A percentile compares a stretch with the other conserved stretches of the same genome.
phyloP scores from a whole-genome alignment of 2,888 invertebrate genomes.

The Baccha elongata region DNA sequence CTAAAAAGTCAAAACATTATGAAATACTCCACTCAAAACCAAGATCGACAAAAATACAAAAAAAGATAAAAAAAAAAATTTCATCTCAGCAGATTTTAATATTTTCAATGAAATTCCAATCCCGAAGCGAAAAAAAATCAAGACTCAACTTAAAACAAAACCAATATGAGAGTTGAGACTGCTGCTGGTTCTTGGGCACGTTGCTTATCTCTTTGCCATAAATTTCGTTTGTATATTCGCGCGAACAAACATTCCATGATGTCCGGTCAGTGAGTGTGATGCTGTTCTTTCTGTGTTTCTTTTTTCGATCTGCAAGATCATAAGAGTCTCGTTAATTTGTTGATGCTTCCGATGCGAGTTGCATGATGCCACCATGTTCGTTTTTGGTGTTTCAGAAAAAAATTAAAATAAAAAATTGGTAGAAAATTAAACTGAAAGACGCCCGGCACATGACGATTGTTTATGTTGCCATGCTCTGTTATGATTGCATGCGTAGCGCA shows the following conservation, averaged over 20 bases:
- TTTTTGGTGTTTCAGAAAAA: constrained; percentile 46
- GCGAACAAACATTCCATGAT: constrained; percentile 51
- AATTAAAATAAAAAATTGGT: not conserved
- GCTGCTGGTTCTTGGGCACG: constrained; percentile 18
- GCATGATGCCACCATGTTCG: constrained; percentile 73
- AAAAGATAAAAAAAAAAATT: constrained; percentile 2
- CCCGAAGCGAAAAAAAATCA: constrained; percentile 8
- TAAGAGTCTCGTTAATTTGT: constrained; percentile 59
- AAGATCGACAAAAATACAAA: not conserved
- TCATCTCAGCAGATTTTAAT: constrained; percentile 57
- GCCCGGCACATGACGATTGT: constrained; percentile 66
- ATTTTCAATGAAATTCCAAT: constrained; percentile 38
- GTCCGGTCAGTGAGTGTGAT: constrained; percentile 28
- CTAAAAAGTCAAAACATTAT: constrained; percentile 55
- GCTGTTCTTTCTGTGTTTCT: not conserved
- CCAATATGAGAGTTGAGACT: not conserved
- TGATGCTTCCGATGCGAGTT: constrained; percentile 70
- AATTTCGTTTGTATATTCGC: constrained; percentile 35
- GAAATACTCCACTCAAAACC: constrained; percentile 2
- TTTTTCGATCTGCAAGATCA: constrained; percentile 11
- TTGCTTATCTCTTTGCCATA: constrained; percentile 55
- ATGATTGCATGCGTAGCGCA: constrained; percentile 71
- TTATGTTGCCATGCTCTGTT: constrained; percentile 51
- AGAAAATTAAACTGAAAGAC: constrained; percentile 19
- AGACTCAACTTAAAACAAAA: constrained; percentile 25